Conservation (phyloP, 2,113 vertebrate genomes). For the Eidolon helvum region DNA sequence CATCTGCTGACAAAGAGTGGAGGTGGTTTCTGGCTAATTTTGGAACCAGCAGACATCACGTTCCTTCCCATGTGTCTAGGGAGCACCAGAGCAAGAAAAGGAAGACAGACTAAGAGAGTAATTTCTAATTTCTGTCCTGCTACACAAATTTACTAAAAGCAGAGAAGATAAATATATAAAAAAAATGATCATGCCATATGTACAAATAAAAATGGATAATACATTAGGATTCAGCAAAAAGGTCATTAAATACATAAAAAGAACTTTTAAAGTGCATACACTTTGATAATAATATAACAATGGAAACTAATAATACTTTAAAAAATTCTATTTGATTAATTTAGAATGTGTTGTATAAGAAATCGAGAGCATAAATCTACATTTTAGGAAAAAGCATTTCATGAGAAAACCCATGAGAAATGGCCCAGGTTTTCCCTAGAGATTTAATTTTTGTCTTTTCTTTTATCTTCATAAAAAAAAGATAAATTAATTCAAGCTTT, state of each 20-base stretch:
- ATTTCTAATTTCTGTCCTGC: neutral
- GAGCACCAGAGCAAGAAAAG: neutral
- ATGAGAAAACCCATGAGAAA: constrained; percentile 4
- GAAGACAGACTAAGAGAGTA: neutral
- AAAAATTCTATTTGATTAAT: constrained; percentile 3
- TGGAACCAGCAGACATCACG: neutral
- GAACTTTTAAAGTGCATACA: neutral
- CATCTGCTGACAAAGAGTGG: neutral
- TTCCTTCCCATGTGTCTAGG: neutral
- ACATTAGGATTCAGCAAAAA: neutral
- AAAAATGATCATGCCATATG: neutral
- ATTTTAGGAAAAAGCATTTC: neutral
- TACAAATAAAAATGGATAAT: neutral
- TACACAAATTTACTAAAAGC: neutral
- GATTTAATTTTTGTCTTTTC: constrained; percentile 23
- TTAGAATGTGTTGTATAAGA: neutral
- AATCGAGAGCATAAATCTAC: neutral
- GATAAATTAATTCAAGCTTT: constrained; percentile 12
- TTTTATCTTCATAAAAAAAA: constrained; percentile 25
- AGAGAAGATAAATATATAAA: neutral
- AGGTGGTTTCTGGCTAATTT: neutral
- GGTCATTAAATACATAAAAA: neutral
- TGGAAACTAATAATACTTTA: neutral
- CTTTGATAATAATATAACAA: neutral
- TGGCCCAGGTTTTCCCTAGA: neutral